These are phyloP conservation scores for Petrocephalus sullivani DNA, from an alignment of 2,797 vertebrate species.

Conservation along the genomic window DNA sequence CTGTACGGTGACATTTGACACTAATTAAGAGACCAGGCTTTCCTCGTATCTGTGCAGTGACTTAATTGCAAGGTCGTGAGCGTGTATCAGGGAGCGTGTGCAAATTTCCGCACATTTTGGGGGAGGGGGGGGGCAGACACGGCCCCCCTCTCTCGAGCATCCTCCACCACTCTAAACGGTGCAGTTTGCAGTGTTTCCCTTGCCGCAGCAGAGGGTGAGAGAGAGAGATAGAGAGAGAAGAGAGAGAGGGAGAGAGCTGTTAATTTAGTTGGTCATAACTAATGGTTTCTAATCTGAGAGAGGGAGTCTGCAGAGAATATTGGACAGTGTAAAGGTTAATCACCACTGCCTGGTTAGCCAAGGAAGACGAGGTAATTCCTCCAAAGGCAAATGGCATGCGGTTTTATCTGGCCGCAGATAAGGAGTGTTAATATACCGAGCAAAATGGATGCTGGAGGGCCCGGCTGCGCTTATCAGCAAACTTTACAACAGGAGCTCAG, in stretches of 20 bases:
- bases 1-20: conserved; percentile 38
- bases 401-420: conserved; percentile 99
- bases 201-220: conserved; percentile 66
- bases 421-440: conserved; percentile 99
- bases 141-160: not conserved
- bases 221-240: not conserved
- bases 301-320: conserved; percentile 99
- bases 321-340: conserved; percentile 99
- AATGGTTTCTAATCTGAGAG: conserved; percentile 99
- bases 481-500: conserved; percentile 99
- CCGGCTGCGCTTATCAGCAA: conserved; percentile 99
- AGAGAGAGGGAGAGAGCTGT: conserved; percentile 63
- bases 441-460: conserved; percentile 99
- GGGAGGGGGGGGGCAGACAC: not conserved
- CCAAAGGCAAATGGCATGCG: conserved; percentile 97
- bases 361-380: conserved; percentile 99
- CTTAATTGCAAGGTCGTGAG: not conserved
- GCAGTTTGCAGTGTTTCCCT: conserved; percentile 69
- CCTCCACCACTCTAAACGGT: conserved; percentile 22
- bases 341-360: conserved; percentile 98
- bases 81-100: not conserved
- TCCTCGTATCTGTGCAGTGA: not conserved
- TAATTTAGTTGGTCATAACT: conserved; percentile 99
- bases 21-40: conserved; percentile 41
- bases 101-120: not conserved